A percentile compares a stretch with the other conserved stretches of the same genome.
Evolutionary conservation across 2,797 vertebrate genomes (phyloP).

Genomic region (Chelon labrosus): DNA sequence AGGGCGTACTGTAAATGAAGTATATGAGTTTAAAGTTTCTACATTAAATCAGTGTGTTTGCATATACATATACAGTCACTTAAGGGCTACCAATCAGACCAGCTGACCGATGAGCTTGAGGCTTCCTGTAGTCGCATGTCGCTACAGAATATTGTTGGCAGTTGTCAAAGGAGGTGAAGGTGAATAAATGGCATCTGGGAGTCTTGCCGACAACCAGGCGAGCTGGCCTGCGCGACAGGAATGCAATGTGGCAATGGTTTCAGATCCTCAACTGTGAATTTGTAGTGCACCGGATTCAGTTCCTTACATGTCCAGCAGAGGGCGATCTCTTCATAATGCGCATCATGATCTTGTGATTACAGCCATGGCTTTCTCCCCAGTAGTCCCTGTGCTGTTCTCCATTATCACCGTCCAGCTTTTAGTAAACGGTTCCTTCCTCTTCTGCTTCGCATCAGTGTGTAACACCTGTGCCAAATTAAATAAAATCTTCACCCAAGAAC

Average conservation of each 20-base stretch:
- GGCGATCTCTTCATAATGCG: conserved; percentile 26
- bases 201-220: neutral
- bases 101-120: conserved; percentile 75
- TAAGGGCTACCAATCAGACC: conserved; percentile 73
- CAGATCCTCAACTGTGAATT: neutral
- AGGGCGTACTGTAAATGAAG: conserved; percentile 9
- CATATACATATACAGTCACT: conserved; percentile 62
- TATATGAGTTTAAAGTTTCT: conserved; percentile 11
- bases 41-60: conserved; percentile 49
- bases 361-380: conserved; percentile 7
- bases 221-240: conserved; percentile 1
- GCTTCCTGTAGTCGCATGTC: conserved; percentile 36
- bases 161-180: conserved; percentile 27
- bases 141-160: conserved; percentile 31
- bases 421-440: neutral
- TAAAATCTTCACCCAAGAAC: conserved; percentile 2
- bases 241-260: neutral
- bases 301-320: conserved; percentile 62
- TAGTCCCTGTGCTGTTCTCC: conserved; percentile 10
- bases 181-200: conserved; percentile 10
- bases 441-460: neutral
- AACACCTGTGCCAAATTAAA: conserved; percentile 1
- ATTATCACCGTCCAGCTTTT: conserved; percentile 1
- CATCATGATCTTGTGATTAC: conserved; percentile 9
- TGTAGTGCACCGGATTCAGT: neutral